These are phyloP conservation scores for Kryptolebias marmoratus DNA, from an alignment of 2,113 vertebrate genomes.

Conservation along the genomic window DNA sequence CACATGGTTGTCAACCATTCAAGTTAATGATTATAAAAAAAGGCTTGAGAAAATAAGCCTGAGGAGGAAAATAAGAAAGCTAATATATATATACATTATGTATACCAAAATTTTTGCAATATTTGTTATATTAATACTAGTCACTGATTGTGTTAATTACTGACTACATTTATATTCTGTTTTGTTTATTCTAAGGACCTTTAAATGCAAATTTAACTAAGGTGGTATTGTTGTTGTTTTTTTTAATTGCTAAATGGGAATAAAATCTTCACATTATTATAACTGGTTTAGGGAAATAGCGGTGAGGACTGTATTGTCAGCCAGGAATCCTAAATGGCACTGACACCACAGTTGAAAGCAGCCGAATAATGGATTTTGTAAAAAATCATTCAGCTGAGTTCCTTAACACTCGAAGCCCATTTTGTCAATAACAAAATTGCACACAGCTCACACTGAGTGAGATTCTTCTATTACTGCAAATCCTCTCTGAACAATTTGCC, in stretches of 20 bases:
- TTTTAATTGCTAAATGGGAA: neutral
- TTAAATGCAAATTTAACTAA: neutral
- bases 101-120: neutral
- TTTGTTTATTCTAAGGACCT: conserved; percentile 26
- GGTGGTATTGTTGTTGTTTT: neutral
- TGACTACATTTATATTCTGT: too few relatives aligned
- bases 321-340: conserved; percentile 20
- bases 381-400: conserved; percentile 54
- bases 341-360: conserved; percentile 18
- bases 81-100: conserved; percentile 21
- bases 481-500: conserved; percentile 64
- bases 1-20: conserved; percentile 90
- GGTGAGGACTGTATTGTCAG: neutral
- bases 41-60: conserved; percentile 59
- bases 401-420: conserved; percentile 63
- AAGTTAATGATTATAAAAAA: conserved; percentile 91
- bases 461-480: conserved; percentile 67
- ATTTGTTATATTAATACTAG: too few relatives aligned
- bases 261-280: conserved; percentile 11
- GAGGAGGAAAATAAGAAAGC: conserved; percentile 49
- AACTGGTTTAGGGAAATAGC: conserved; percentile 11
- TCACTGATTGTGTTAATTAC: too few relatives aligned
- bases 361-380: conserved; percentile 42
- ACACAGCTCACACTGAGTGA: conserved; percentile 50
- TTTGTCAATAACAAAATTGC: conserved; percentile 71